These are phyloP conservation scores for Nymphalis c-album DNA, from an alignment of 2,888 invertebrate species.

Conservation along the genomic window DNA sequence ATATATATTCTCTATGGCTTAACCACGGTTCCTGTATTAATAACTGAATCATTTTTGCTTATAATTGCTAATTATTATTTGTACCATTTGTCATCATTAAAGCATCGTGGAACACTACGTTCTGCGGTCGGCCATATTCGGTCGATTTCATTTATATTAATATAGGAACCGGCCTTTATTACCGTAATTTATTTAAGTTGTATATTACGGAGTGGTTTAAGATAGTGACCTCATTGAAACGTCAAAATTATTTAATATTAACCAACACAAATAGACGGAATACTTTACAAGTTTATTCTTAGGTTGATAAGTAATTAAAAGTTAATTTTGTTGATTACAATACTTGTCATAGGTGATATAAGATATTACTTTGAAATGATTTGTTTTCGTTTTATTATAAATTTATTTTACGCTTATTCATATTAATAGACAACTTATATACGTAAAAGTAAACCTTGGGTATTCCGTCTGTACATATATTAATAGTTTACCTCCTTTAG, in stretches of 20 bases:
- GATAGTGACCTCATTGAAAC: conserved; percentile 13
- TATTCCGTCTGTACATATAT: conserved; percentile 4
- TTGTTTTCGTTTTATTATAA: too few species aligned
- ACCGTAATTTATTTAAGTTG: neutral
- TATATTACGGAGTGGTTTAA: conserved; percentile 16
- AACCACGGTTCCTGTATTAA: conserved; percentile 12
- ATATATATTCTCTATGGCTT: conserved; percentile 32
- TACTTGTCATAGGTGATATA: neutral
- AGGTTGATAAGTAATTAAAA: too few species aligned
- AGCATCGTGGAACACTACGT: neutral
- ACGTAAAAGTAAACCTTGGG: neutral
- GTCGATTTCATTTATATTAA: conserved; percentile 12
- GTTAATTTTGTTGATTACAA: neutral
- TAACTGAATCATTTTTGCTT: neutral
- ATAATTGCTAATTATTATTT: neutral
- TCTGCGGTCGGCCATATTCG: neutral
- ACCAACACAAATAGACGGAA: conserved; percentile 11
- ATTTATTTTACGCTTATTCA: too few species aligned
- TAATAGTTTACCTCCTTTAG: conserved; percentile 8
- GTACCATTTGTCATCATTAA: neutral
- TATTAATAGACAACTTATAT: too few species aligned
- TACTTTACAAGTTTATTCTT: neutral
- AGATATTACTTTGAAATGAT: neutral
- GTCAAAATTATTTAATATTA: conserved; percentile 7
- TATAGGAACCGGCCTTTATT: conserved; percentile 1